phyloP scores from a whole-genome alignment of 1,140 invertebrate species.

The Asobara japonica region DNA sequence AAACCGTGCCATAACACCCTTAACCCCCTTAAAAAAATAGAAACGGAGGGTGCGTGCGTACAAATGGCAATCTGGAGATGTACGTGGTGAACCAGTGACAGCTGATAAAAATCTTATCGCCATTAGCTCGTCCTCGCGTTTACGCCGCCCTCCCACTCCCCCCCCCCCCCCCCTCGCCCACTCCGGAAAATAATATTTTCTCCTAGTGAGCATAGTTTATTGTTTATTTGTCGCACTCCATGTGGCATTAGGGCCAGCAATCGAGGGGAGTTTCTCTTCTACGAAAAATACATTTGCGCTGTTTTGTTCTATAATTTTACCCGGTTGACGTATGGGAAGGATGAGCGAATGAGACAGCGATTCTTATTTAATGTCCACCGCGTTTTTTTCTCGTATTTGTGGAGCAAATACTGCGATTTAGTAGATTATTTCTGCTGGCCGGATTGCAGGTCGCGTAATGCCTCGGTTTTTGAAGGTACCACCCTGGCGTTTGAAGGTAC shows the following conservation, averaged over 20 bases:
- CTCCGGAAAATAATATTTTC: background rate
- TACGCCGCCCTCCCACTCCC: slow-evolving; percentile 1
- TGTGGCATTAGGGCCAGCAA: background rate
- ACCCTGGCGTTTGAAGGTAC: no score
- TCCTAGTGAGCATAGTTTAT: background rate
- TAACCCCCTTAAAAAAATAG: background rate
- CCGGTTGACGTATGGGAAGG: background rate
- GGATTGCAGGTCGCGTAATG: background rate
- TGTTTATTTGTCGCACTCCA: background rate
- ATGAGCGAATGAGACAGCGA: background rate
- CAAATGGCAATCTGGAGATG: slow-evolving; percentile 30
- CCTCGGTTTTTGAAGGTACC: no score
- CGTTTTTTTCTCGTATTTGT: background rate
- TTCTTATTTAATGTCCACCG: background rate
- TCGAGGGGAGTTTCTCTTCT: background rate
- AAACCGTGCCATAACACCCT: no score
- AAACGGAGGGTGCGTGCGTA: background rate
- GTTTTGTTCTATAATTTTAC: background rate
- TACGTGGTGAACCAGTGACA: slow-evolving; percentile 34
- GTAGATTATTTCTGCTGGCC: background rate
- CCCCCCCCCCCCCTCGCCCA: background rate
- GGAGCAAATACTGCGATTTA: background rate
- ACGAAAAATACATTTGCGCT: slow-evolving; percentile 5
- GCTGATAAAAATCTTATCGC: slow-evolving; percentile 40
- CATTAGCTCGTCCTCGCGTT: slow-evolving; percentile 31